Evolutionary conservation across 2,113 vertebrate species (phyloP).

Genomic region (Chloropsis hardwickii): DNA sequence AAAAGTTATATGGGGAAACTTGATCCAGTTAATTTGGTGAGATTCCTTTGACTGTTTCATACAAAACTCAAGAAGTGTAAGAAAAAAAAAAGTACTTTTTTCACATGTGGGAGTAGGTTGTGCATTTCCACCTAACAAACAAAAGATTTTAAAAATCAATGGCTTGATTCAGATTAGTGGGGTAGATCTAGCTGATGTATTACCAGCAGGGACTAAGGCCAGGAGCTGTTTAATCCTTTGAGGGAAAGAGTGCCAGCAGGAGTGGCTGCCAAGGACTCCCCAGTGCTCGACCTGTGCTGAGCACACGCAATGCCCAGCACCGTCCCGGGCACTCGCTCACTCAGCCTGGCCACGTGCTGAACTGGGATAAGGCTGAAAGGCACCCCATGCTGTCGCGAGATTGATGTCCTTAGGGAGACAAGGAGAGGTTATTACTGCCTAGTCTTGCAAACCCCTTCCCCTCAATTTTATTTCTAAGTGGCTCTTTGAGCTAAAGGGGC

Average conservation of each 20-base stretch:
- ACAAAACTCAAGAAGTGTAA: neutral
- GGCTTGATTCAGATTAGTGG: neutral
- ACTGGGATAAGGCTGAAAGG: neutral
- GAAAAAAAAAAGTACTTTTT: neutral
- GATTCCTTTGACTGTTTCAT: neutral
- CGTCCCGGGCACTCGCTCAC: rapidly evolving
- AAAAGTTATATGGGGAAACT: neutral
- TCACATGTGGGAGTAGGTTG: rapidly evolving
- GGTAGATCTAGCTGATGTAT: neutral
- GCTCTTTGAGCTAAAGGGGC: neutral
- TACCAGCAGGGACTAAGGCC: neutral
- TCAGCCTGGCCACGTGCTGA: rapidly evolving
- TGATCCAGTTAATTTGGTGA: neutral
- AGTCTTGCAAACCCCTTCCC: neutral
- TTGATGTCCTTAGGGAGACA: neutral
- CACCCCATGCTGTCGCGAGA: rapidly evolving
- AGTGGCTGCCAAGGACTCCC: neutral
- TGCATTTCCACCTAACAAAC: neutral
- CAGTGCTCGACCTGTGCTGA: neutral
- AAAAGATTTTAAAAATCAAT: neutral
- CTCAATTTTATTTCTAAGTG: neutral
- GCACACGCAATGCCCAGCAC: neutral
- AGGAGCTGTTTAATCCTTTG: neutral
- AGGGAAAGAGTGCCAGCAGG: neutral
- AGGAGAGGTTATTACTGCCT: neutral